These are phyloP conservation scores for Phaonia tiefii DNA, from an alignment of 2,888 invertebrate species.

Conservation along the genomic window DNA sequence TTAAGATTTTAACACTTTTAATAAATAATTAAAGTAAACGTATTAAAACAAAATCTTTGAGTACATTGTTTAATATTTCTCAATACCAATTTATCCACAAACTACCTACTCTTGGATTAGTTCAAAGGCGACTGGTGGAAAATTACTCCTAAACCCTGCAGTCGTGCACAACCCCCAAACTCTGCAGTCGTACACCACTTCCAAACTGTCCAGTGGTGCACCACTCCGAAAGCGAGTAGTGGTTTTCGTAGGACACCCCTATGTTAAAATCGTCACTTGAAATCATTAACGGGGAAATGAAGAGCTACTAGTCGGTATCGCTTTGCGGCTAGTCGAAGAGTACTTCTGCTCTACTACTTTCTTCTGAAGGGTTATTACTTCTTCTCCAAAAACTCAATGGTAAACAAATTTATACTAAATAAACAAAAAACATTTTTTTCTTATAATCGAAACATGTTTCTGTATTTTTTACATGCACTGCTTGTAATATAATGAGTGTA, in stretches of 20 bases:
- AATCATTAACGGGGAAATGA: constrained; percentile 26
- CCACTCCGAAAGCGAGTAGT: constrained; percentile 41
- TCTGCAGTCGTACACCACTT: constrained; percentile 14
- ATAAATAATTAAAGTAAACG: constrained; percentile 28
- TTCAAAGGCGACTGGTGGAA: neutral
- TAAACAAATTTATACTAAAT: too few species aligned
- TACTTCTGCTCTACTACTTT: constrained; percentile 1
- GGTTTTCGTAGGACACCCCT: constrained; percentile 32
- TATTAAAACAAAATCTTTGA: constrained; percentile 38
- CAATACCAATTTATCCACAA: constrained; percentile 24
- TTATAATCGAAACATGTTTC: too few species aligned
- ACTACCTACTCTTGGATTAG: too few species aligned
- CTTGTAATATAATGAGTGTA: too few species aligned
- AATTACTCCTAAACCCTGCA: constrained; percentile 1
- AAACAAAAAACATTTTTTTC: too few species aligned
- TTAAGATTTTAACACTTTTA: constrained; percentile 16
- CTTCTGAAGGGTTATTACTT: too few species aligned
- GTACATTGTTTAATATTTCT: constrained; percentile 26
- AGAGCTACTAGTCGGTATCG: constrained; percentile 16
- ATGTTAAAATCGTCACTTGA: too few species aligned
- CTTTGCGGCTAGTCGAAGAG: constrained; percentile 14
- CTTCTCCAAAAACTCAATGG: too few species aligned
- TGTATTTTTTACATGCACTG: too few species aligned
- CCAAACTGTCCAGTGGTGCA: constrained; percentile 21
- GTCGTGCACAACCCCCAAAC: constrained; percentile 23